Base-by-base conservation (phyloP, 1,140 invertebrate species). In the Macrocentrus cingulum region DNA sequence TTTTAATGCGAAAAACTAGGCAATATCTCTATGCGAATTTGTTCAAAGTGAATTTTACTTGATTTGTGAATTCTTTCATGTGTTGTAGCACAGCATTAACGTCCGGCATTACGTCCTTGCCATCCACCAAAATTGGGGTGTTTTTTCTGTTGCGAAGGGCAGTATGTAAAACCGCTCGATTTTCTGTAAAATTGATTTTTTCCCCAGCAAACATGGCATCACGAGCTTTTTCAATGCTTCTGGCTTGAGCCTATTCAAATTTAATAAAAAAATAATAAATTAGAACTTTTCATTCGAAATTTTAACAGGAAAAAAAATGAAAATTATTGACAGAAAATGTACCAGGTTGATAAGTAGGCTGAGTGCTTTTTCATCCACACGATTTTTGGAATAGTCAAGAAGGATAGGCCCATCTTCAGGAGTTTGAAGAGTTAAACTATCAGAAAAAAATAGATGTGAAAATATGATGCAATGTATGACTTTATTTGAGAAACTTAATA, bases 141-240 rank as follows among this genome's bases (percentile, higher is more conserved):
- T 91, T 91, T 42, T 84, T 82, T 39, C 91, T 82, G 74, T 99
- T 98, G 46, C 98, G 85, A 19, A 99, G 82, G 13, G 98, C 98
- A 37, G 91, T 86, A 76, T 99, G 98, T 1, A 99, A 80, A 1
- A 99, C 98, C 36, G 97, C 91, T 63, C 97, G 84, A 68, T 94
- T 86, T 81, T 99, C 98, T 1, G 98, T 99, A 67, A 98, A 96
- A 79, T 99, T 99, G 29, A 99, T 99, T 71, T 94, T 95, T 70
- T 94, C 84, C 25, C 96, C 98, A 62, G 75, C 72, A 75, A 99
- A 99, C 96, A 99, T 98, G 23, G 89, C 90, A 81, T 94, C 85
- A 66, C 95, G 84, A 11, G 92, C 91, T 62, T 86, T 80, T 77
- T 92, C 91, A 25, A 99, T 87, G 68, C 91, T 87, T 4, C 95